A percentile compares a stretch with the other conserved stretches of the same genome.
Evolutionary conservation across 2,888 invertebrate genomes (phyloP).

Genomic region (Harpalus rubripes): DNA sequence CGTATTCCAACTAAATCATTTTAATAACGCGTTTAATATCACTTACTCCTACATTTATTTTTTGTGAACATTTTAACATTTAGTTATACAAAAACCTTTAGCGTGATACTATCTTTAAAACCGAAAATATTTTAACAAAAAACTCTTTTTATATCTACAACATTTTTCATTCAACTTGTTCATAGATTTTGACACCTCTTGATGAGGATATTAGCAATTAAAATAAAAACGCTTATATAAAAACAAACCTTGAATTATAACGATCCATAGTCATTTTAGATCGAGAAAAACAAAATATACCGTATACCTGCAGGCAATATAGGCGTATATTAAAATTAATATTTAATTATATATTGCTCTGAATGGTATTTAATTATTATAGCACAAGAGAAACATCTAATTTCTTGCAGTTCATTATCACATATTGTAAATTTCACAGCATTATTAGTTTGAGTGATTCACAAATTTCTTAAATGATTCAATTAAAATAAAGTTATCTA

Average conservation of each 20-base stretch:
- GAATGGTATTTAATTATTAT: not conserved
- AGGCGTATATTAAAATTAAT: slow-evolving; percentile 12
- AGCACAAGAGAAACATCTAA: slow-evolving; percentile 37
- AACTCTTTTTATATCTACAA: not conserved
- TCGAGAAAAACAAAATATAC: slow-evolving; percentile 22
- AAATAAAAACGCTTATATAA: slow-evolving; percentile 23
- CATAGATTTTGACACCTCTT: slow-evolving; percentile 48
- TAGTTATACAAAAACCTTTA: not conserved
- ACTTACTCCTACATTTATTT: slow-evolving; percentile 17
- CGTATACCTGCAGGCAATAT: slow-evolving; percentile 24
- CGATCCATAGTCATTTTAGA: slow-evolving; percentile 35
- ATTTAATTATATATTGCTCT: slow-evolving; percentile 41
- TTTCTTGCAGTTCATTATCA: slow-evolving; percentile 25
- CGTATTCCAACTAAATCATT: not conserved
- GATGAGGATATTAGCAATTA: slow-evolving; percentile 50
- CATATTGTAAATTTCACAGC: slow-evolving; percentile 10
- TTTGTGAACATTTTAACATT: slow-evolving; percentile 13
- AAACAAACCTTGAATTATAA: slow-evolving; percentile 15
- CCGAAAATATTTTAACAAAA: slow-evolving; percentile 30
- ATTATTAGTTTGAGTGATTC: slow-evolving; percentile 30
- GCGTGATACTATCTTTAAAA: slow-evolving; percentile 21
- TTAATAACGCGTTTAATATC: slow-evolving; percentile 30
- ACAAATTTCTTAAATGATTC: not conserved
- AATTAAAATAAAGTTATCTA: too few species aligned
- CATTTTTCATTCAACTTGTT: slow-evolving; percentile 46